Evolutionary conservation across 2,797 vertebrate genomes (phyloP), one percentile per base, ranked within the genome.

Genomic region (Melanotaenia parkinsoni): DNA sequence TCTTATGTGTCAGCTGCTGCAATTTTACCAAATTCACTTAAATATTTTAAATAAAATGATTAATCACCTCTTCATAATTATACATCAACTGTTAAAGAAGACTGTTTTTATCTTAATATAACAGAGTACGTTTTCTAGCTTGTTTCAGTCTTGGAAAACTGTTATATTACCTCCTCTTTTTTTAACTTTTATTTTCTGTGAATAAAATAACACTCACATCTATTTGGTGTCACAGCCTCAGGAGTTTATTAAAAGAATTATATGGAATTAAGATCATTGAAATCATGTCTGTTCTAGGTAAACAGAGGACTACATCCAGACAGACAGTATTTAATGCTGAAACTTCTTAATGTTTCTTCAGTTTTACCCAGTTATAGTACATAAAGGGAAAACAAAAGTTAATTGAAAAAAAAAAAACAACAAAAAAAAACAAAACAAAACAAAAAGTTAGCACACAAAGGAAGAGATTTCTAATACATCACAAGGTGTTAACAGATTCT

Each of bases 241-340:
- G 62, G 68, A 73, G 57, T 92, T 93, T 91, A 93, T 91, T 92
- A 64, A 30, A 88, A 76, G 66, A 65, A 66, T 86, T 65, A 76
- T 67, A 79, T 51, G 50, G 51, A 77, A 58, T 68, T 28, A 79
- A 67, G 53, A 63, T 68, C 4, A 67, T 61, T n/a, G 76, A 37
- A 56, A 65, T 50, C 26, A 64, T 35, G 67, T 8, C 59, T 38
- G 54, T 56, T 72, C 59, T 51, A 74, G 58, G 54, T 77, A 83
- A 51, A 81, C 18, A 71, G 35, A 74, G 32, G 18, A 79, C 63
- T 63, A 77, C 37, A 63, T 62, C 37, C 0, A 18, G 45, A 70
- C 43, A 71, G 18, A 72, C 56, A 70, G 67, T 58, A 66, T 60
- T 86, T 86, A 86, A 80, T 87, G 76, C 76, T 81, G 64, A 76